These are phyloP conservation scores for Drosophila lacertosa DNA, from an alignment of 1,140 invertebrate species.

Conservation along the genomic window DNA sequence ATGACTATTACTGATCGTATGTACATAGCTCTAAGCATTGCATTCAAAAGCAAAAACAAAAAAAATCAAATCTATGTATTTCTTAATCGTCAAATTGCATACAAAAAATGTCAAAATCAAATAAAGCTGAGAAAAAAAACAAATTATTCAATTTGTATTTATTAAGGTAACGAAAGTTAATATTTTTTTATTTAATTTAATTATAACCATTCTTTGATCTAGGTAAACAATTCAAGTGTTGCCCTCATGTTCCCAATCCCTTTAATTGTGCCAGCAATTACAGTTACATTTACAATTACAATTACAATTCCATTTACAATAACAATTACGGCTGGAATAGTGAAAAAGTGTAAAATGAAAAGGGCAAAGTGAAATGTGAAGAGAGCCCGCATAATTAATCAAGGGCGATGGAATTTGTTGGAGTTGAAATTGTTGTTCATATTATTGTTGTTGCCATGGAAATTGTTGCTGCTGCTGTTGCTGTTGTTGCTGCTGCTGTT, in stretches of 20 bases:
- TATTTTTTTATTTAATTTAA: background rate
- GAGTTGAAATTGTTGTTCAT: background rate
- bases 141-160: background rate
- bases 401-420: slow-evolving; percentile 27
- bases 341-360: background rate
- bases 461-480: background rate
- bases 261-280: slow-evolving; percentile 71
- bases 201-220: slow-evolving; percentile 31
- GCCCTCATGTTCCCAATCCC: slow-evolving; percentile 47
- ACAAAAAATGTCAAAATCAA: slow-evolving; percentile 56
- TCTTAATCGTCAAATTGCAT: slow-evolving; percentile 64
- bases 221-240: slow-evolving; percentile 42
- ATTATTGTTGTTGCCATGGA: too few species aligned
- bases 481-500: background rate
- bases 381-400: slow-evolving; percentile 51
- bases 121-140: slow-evolving; percentile 70
- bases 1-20: slow-evolving; percentile 43
- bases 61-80: slow-evolving; percentile 60
- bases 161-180: too few species aligned
- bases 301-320: slow-evolving; percentile 50
- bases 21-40: slow-evolving; percentile 65
- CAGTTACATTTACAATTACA: slow-evolving; percentile 63
- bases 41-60: too few species aligned
- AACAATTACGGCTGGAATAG: background rate
- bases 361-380: background rate